Percentiles rank a stretch among this genome's conserved stretches.
These are phyloP conservation scores for Malurus cyaneus DNA, from an alignment of 2,113 vertebrate species.

Conservation along the genomic window DNA sequence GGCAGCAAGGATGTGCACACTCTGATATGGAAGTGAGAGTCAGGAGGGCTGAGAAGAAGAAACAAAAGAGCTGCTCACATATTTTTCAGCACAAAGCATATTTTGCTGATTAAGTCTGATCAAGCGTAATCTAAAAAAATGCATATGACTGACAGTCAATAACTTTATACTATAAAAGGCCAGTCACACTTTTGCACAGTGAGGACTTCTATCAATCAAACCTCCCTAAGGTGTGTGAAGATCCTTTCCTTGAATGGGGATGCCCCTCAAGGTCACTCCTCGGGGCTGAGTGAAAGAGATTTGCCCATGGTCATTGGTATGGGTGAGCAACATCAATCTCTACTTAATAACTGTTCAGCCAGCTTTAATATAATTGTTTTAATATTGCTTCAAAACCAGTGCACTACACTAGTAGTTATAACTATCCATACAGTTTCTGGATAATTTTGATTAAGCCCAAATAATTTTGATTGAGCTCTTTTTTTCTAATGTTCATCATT, in stretches of 20 bases:
- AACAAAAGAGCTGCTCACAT: background rate
- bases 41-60: background rate
- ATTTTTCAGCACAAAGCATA: background rate
- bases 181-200: background rate
- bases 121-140: background rate
- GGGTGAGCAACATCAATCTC: background rate
- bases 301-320: background rate
- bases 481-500: background rate
- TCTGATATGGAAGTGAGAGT: background rate
- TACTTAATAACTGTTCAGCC: background rate
- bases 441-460: background rate
- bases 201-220: background rate
- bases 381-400: background rate
- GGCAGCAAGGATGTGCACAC: background rate
- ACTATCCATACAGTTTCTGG: background rate
- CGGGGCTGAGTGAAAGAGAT: background rate
- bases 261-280: background rate
- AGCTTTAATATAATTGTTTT: background rate
- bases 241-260: background rate
- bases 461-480: background rate
- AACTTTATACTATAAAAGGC: background rate
- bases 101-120: background rate
- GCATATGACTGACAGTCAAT: background rate
- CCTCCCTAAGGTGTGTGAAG: background rate
- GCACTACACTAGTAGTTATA: background rate